Evolutionary conservation across 2,113 vertebrate species (phyloP), one percentile per base, ranked within the genome.

Genomic region (Notarius quadriscutis): DNA sequence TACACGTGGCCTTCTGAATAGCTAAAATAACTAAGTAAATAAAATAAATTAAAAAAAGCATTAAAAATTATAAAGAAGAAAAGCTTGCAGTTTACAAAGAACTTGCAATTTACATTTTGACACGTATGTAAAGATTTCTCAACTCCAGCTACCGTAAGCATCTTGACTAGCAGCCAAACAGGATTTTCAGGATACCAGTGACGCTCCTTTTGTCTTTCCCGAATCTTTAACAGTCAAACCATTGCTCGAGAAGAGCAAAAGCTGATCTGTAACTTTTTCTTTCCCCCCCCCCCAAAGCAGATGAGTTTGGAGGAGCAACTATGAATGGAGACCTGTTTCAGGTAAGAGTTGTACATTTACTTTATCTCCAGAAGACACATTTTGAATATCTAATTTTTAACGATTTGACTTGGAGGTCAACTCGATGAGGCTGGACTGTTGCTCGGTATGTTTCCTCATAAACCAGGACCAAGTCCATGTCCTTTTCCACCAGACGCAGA

Each of bases 291-390:
- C 41, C 41, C 41, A 4, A 22, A 89, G 4, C 9, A 98, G 96
- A 94, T 93, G 94, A 84, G 67, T 96, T 97, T 90, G 96, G 93
- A 89, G 97, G 95, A n/a, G 93, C 95, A 15, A 91, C 94, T 1
- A 87, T 99, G 91, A 99, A 99, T 77, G 98, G 97, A 89, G 97
- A 99, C 27, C 84, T 98, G 88, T 99, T 96, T 93, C 96, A 97
- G 97, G 98, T 99, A 91, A 95, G 92, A 41, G 57, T 30, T 5
- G 20, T 20, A 25, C 20, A 58, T 0, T 4, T 12, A 22, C 7
- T 30, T n/a, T 58, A 55, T 2, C 20, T 22, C 2, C 34, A 48
- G 3, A 74, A 48, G 10, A 18, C 0, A 41, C 25, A 81, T 51
- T 60, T 60, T 60, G 20, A 34, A n/a, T n/a, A 25, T 22, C 2